Conservation (phyloP, 2,888 invertebrate species). For the Tenthredo mesomela region DNA sequence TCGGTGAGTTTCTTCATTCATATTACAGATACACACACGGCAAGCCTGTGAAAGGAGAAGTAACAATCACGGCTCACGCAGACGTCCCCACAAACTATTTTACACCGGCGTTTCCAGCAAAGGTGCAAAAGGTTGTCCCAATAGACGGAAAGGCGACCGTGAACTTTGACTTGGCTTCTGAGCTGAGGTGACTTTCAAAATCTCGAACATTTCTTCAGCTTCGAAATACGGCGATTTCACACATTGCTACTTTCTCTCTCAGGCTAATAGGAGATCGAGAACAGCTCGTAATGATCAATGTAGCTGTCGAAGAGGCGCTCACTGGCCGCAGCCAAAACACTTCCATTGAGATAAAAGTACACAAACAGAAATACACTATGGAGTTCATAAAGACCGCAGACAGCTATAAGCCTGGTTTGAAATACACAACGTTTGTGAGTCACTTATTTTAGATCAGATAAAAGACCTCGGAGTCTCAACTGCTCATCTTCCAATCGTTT, state of each 20-base stretch:
- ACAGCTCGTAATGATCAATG: no score
- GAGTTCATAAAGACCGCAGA: constrained; percentile 90
- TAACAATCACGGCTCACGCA: constrained; percentile 91
- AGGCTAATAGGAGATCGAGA: no score
- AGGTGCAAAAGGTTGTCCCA: constrained; percentile 81
- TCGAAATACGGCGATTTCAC: background rate
- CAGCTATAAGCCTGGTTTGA: constrained; percentile 93
- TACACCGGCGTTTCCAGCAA: constrained; percentile 87
- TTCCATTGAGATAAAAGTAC: constrained; percentile 86
- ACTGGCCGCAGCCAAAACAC: constrained; percentile 92
- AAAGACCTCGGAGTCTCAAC: background rate
- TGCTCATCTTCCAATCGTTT: background rate
- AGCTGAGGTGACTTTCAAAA: constrained; percentile 78
- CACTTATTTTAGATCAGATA: background rate
- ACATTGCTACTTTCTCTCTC: background rate
- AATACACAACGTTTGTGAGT: constrained; percentile 90
- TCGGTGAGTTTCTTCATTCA: constrained; percentile 44
- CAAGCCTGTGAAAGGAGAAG: constrained; percentile 91
- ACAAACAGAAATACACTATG: constrained; percentile 88
- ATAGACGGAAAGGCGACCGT: constrained; percentile 88
- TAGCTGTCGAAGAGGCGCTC: constrained; percentile 93
- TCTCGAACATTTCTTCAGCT: background rate
- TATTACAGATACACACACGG: constrained; percentile 89
- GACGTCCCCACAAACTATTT: constrained; percentile 89
- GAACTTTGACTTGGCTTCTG: constrained; percentile 87